These are phyloP conservation scores for Buceros bicornis DNA, from an alignment of 2,797 vertebrate species.

Conservation along the genomic window DNA sequence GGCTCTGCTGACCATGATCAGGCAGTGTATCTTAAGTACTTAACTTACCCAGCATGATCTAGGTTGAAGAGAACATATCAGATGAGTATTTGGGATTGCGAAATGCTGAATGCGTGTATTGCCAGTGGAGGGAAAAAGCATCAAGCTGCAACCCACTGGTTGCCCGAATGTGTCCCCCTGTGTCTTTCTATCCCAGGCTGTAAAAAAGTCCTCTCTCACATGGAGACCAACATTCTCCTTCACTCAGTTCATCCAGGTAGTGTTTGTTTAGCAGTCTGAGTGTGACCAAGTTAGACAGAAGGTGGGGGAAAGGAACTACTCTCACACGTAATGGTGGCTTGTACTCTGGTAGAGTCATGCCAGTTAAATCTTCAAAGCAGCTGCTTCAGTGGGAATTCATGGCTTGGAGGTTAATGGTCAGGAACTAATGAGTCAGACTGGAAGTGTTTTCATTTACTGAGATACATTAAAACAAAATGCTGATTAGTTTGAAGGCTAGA, in stretches of 20 bases:
- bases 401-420: not conserved
- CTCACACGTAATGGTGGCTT: not conserved
- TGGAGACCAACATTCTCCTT: not conserved
- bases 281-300: not conserved
- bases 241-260: not conserved
- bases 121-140: not conserved
- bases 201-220: not conserved
- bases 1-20: not conserved
- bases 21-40: not conserved
- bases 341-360: not conserved
- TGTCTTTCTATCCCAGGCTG: not conserved
- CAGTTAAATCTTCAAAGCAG: not conserved
- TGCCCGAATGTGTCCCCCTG: not conserved
- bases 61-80: not conserved
- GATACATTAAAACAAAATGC: not conserved
- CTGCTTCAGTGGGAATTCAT: not conserved
- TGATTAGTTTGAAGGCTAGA: not conserved
- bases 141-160: not conserved
- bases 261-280: not conserved
- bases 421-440: not conserved
- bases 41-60: not conserved
- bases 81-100: not conserved
- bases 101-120: not conserved
- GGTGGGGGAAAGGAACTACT: not conserved
- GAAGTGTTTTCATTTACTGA: conserved; percentile 5